Evolutionary conservation across 92 coral and sea anemone genomes (phyloP), one percentile per base, ranked within the genome.

Genomic region (Galaxea fascicularis): DNA sequence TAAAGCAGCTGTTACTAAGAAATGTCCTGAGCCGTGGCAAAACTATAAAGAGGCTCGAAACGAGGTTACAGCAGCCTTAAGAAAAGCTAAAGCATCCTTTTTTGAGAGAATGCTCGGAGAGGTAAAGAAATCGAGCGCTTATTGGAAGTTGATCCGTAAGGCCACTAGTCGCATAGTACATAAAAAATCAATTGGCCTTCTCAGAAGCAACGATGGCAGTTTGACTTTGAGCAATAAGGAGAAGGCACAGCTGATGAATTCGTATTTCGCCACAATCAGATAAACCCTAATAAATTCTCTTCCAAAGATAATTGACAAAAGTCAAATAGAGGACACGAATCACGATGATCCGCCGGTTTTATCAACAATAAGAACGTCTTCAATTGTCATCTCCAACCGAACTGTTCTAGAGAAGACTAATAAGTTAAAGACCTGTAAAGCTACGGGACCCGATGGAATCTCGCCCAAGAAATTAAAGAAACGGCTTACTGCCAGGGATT

Each of bases 51-150:
- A 78, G 73, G 83, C 71, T 17, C 71, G 73, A 25, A 78, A 78
- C 20, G 83, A 78, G 63, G 83, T 78, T n/a, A 65, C 56, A 26
- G 18, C 75, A 47, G 76, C 75, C 85, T 80, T 80, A 80, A 80
- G 77, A 39, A 75, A 49, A 76, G 81, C 65, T 31, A 76, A 1
- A 26, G 41, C 81, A 17, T 49, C 27, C 39, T 65, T 73, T 58
- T 83, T 71, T 27, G 6, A 74, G 28, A 24, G 72, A 46, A 83
- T 83, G 58, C 72, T 83, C 30, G 68, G 18, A n/a, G 88, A 53
- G 35, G 82, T 73, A 0, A 73, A 83, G 73, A 83, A 52, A 57
- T 71, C 88, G 30, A 58, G 30, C n/a, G 66, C 82, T 13, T 83
- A 83, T 65, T 73, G 82, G 82, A 83, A 73, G 20, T 16, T 73